Evolutionary conservation across 2,113 vertebrate genomes (phyloP).

Genomic region (Parus major): DNA sequence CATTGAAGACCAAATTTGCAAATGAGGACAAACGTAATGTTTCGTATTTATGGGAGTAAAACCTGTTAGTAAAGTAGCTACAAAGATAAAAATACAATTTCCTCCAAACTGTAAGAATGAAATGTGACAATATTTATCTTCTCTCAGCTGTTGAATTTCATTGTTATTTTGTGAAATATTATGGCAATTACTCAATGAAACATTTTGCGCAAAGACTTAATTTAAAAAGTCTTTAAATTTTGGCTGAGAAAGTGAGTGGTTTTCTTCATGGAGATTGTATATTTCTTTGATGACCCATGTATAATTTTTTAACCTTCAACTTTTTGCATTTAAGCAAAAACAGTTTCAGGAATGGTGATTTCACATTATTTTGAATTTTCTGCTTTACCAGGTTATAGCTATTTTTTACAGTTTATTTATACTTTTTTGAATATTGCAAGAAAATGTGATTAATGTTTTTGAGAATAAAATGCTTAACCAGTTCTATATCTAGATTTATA

Average conservation of each 20-base stretch:
- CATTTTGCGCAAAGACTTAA: slow-evolving; percentile 50
- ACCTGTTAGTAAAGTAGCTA: neutral
- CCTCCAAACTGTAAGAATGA: neutral
- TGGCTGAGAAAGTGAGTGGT: slow-evolving; percentile 36
- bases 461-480: neutral
- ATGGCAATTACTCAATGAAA: slow-evolving; percentile 62
- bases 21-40: neutral
- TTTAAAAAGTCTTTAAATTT: slow-evolving; percentile 54
- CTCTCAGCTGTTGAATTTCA: slow-evolving; percentile 47
- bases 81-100: neutral
- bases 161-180: slow-evolving; percentile 61
- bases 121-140: slow-evolving; percentile 38
- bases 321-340: slow-evolving; percentile 60
- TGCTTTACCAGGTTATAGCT: neutral
- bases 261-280: slow-evolving; percentile 11
- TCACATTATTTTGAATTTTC: slow-evolving; percentile 27
- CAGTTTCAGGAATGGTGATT: slow-evolving; percentile 16
- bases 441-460: neutral
- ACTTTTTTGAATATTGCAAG: neutral
- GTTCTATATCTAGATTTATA: neutral
- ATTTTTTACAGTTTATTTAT: neutral
- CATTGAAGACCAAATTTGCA: neutral
- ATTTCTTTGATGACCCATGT: slow-evolving; percentile 54
- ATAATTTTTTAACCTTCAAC: slow-evolving; percentile 43
- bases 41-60: neutral